A percentile compares a stretch with the other conserved stretches of the same genome.
phyloP scores from a whole-genome alignment of 2,888 invertebrate species.

The Tachina lurida region DNA sequence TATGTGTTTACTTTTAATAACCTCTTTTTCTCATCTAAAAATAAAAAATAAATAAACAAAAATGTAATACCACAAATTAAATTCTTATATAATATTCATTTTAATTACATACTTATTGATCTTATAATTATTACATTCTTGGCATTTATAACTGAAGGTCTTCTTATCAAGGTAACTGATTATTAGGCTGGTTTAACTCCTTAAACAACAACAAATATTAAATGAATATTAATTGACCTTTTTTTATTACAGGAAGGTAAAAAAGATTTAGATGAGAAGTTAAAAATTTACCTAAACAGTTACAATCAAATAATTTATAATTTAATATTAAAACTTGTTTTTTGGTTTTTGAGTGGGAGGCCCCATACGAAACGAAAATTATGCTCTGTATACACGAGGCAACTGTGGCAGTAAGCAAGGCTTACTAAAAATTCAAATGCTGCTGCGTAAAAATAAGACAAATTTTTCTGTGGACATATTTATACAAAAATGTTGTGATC shows the following conservation, averaged over 20 bases:
- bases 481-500: too few relatives aligned
- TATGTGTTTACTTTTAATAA: neutral
- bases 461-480: too few relatives aligned
- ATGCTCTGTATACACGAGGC: neutral
- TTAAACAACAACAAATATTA: neutral
- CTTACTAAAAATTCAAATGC: too few relatives aligned
- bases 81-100: slow-evolving; percentile 17
- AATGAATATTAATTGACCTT: neutral
- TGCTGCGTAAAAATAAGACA: too few relatives aligned
- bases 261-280: neutral
- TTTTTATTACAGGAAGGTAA: neutral
- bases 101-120: slow-evolving; percentile 9
- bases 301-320: neutral
- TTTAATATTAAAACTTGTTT: neutral
- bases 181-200: neutral
- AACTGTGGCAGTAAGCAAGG: neutral
- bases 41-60: neutral
- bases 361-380: neutral
- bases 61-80: neutral
- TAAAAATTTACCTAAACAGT: slow-evolving; percentile 5
- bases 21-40: neutral
- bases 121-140: neutral
- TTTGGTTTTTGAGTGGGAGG: neutral
- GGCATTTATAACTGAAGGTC: slow-evolving; percentile 10
- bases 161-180: slow-evolving; percentile 5